Evolutionary conservation across 2,888 invertebrate genomes (phyloP).

Genomic region (Tiliacea aurago): DNA sequence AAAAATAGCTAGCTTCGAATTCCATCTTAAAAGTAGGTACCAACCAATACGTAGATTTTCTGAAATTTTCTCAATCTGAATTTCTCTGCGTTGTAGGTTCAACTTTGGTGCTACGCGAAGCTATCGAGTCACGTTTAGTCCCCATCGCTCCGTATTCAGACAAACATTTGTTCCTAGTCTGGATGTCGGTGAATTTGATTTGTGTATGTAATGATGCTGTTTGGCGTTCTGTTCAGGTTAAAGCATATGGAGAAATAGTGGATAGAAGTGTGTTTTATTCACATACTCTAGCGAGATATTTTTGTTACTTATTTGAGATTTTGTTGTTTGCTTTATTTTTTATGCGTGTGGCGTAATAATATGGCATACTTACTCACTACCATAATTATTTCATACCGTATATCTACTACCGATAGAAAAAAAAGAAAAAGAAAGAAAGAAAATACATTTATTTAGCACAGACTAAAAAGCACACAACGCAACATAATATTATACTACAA

Average conservation of each 20-base stretch:
- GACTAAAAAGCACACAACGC: no score
- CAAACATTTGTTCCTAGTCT: conserved; percentile 56
- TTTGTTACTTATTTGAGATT: background rate
- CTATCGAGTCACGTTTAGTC: conserved; percentile 50
- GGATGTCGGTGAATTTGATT: conserved; percentile 54
- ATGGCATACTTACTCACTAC: background rate
- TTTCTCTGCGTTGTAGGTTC: conserved; percentile 12
- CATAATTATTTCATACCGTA: background rate
- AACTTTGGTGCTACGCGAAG: conserved; percentile 34
- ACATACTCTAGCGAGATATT: background rate
- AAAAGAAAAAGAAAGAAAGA: no score
- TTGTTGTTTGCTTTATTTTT: background rate
- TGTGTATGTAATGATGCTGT: conserved; percentile 51
- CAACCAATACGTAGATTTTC: conserved; percentile 12
- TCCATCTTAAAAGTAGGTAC: background rate
- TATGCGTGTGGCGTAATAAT: background rate
- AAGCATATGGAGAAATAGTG: conserved; percentile 30
- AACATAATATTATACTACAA: no score
- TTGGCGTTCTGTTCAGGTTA: conserved; percentile 35
- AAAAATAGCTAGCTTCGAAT: background rate
- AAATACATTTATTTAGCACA: no score
- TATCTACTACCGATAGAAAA: background rate
- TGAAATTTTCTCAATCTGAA: conserved; percentile 8
- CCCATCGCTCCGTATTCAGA: conserved; percentile 45
- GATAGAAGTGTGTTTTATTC: background rate